These are phyloP conservation scores for Austrolebias charrua DNA, from an alignment of 2,797 vertebrate species.

Conservation along the genomic window DNA sequence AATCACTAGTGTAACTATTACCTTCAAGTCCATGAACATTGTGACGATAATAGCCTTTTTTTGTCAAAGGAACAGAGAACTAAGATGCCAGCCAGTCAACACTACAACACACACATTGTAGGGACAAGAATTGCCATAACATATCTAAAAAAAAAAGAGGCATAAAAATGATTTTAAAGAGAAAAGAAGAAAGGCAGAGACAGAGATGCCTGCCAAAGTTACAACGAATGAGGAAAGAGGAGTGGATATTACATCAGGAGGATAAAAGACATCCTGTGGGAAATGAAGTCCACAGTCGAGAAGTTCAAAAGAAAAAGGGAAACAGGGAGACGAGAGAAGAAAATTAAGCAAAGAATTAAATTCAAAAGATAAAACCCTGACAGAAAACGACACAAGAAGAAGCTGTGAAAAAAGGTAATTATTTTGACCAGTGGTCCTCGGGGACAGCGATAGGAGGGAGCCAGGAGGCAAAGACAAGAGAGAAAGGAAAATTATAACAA, in stretches of 20 bases:
- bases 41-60: slow-evolving; percentile 67
- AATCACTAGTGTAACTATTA: slow-evolving; percentile 65
- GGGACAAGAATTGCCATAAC: slow-evolving; percentile 11
- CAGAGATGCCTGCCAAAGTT: slow-evolving; percentile 21
- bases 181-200: slow-evolving; percentile 8
- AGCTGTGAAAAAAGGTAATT: slow-evolving; percentile 37
- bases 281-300: slow-evolving; percentile 22
- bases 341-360: slow-evolving; percentile 34
- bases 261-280: slow-evolving; percentile 44
- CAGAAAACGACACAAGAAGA: slow-evolving; percentile 14
- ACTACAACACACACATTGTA: slow-evolving; percentile 1
- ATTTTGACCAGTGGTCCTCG: slow-evolving; percentile 36
- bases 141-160: slow-evolving; percentile 18
- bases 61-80: slow-evolving; percentile 43
- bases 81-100: slow-evolving; percentile 20
- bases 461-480: slow-evolving; percentile 1
- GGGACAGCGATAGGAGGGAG: slow-evolving; percentile 16
- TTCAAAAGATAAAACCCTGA: slow-evolving; percentile 33
- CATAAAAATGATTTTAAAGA: slow-evolving; percentile 26
- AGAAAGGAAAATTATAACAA: slow-evolving; percentile 20
- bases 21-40: slow-evolving; percentile 56
- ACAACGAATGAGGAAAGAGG: slow-evolving; percentile 22
- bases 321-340: slow-evolving; percentile 18
- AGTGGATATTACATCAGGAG: slow-evolving; percentile 40
- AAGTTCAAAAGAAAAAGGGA: slow-evolving; percentile 42